phyloP scores from a whole-genome alignment of 2,113 vertebrate species.

The Butorides virescens region DNA sequence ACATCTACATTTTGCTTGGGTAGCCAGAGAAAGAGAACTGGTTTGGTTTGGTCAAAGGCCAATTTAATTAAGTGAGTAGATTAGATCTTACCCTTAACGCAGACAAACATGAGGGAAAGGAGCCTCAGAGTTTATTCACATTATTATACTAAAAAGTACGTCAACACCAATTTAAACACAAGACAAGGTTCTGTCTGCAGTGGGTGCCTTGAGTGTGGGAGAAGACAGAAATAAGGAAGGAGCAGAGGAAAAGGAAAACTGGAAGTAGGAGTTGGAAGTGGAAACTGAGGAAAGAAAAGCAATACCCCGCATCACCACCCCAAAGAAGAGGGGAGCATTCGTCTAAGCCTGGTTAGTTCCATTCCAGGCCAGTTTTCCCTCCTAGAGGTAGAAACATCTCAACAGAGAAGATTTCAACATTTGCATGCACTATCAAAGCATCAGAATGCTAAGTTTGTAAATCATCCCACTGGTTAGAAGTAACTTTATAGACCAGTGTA shows the following conservation, averaged over 20 bases:
- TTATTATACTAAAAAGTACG: not conserved
- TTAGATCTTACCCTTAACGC: not conserved
- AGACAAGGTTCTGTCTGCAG: not conserved
- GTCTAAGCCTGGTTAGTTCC: not conserved
- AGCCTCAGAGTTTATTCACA: not conserved
- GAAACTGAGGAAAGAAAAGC: not conserved
- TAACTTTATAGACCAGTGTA: not conserved
- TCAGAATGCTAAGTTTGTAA: not conserved
- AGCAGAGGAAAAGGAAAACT: not conserved
- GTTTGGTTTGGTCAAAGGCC: not conserved
- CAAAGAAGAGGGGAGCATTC: not conserved
- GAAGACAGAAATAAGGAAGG: not conserved
- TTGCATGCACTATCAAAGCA: not conserved
- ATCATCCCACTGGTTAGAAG: not conserved
- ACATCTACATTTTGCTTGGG: not conserved
- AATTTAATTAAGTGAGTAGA: not conserved
- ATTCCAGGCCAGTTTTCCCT: not conserved
- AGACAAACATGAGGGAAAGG: not conserved
- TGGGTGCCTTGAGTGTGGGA: not conserved
- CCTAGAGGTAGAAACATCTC: not conserved
- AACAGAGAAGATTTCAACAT: not conserved
- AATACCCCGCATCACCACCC: not conserved
- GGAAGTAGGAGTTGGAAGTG: not conserved
- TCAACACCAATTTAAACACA: not conserved
- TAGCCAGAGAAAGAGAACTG: not conserved